Percentiles rank a stretch among this genome's conserved stretches.
phyloP scores from a whole-genome alignment of 2,113 vertebrate species.

The Ameiurus melas region DNA sequence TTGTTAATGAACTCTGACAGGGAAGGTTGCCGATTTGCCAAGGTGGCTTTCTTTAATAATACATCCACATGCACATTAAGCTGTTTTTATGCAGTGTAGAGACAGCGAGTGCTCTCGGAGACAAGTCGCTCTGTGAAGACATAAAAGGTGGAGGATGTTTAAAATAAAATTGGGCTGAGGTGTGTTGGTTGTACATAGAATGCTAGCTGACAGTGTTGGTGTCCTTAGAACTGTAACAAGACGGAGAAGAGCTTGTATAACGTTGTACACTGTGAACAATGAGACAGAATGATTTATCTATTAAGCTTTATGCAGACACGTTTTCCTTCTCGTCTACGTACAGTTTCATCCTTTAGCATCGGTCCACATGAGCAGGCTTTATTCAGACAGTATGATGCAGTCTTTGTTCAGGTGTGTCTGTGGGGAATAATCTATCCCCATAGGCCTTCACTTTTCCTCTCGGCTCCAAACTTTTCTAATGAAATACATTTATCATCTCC shows the following conservation, averaged over 20 bases:
- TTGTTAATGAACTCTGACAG: slow-evolving; percentile 12
- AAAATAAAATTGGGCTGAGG: neutral
- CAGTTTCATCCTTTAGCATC: slow-evolving; percentile 40
- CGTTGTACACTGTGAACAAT: slow-evolving; percentile 11
- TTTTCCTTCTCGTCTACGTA: neutral
- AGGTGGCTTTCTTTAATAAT: slow-evolving; percentile 8
- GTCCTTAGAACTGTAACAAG: neutral
- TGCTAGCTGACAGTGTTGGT: too few species aligned
- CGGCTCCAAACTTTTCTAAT: slow-evolving; percentile 63
- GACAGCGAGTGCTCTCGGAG: slow-evolving; percentile 8
- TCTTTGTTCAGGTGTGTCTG: slow-evolving; percentile 64
- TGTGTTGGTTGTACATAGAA: neutral
- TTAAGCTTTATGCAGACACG: neutral
- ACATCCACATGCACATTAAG: slow-evolving; percentile 17
- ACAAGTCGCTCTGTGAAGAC: slow-evolving; percentile 5
- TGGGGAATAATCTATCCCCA: slow-evolving; percentile 56
- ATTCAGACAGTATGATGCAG: slow-evolving; percentile 62
- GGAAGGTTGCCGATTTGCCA: slow-evolving; percentile 10
- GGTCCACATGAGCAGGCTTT: slow-evolving; percentile 65
- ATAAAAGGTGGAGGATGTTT: slow-evolving; percentile 25
- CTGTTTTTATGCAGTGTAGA: slow-evolving; percentile 24
- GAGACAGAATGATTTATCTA: slow-evolving; percentile 25
- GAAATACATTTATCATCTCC: slow-evolving; percentile 77
- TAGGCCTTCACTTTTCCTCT: slow-evolving; percentile 54
- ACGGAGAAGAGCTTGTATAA: neutral